Conservation (phyloP, 2,797 vertebrate species). For the Botia kubotai region DNA sequence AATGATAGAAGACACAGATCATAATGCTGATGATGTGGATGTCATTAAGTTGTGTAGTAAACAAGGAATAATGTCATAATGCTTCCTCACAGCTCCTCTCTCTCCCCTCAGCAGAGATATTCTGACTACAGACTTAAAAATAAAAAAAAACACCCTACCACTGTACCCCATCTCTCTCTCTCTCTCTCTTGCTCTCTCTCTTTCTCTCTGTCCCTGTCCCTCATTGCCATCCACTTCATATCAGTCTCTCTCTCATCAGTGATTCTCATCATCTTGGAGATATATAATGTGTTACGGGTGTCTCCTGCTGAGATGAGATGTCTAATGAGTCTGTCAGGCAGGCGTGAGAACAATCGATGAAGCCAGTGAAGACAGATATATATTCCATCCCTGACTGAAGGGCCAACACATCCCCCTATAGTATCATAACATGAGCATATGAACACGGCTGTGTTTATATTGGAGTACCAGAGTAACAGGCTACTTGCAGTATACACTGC, state of each 20-base stretch:
- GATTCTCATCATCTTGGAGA: slow-evolving; percentile 53
- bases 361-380: slow-evolving; percentile 8
- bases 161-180: slow-evolving; percentile 59
- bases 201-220: slow-evolving; percentile 45
- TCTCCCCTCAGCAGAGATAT: slow-evolving; percentile 63
- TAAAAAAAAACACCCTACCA: slow-evolving; percentile 71
- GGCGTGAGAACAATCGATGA: slow-evolving; percentile 1
- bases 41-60: too few species aligned
- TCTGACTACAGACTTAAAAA: slow-evolving; percentile 79
- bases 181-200: slow-evolving; percentile 49
- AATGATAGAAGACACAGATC: too few species aligned
- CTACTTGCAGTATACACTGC: neutral
- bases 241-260: slow-evolving; percentile 29
- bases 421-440: neutral
- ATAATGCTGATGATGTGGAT: neutral
- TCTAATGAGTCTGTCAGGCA: slow-evolving; percentile 49
- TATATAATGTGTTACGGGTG: slow-evolving; percentile 37
- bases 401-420: neutral
- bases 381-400: slow-evolving; percentile 19
- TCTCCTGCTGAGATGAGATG: slow-evolving; percentile 44
- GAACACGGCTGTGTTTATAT: neutral
- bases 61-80: neutral
- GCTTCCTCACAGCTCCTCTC: slow-evolving; percentile 31
- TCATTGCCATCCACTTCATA: slow-evolving; percentile 22
- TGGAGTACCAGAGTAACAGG: neutral